phyloP scores from a whole-genome alignment of 2,888 invertebrate species.

The Scaptomyza caliginosa region DNA sequence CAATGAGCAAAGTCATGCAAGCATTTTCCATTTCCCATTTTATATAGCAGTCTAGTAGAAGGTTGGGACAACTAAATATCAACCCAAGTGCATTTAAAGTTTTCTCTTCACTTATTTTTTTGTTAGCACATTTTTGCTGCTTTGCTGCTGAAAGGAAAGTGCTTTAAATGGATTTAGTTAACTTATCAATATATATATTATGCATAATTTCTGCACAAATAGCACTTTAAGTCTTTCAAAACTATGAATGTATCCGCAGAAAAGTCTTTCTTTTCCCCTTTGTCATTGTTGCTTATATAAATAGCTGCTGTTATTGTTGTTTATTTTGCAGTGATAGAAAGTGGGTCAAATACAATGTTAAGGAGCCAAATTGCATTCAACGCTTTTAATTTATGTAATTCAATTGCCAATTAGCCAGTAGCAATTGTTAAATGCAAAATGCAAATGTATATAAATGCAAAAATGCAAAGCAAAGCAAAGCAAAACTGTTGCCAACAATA shows the following conservation, averaged over 20 bases:
- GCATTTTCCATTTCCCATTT: conserved; percentile 49
- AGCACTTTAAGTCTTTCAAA: too few relatives aligned
- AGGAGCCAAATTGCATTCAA: conserved; percentile 55
- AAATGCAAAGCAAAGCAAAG: conserved; percentile 4
- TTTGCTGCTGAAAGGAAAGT: background rate
- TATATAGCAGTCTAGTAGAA: conserved; percentile 16
- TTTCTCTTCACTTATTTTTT: conserved; percentile 2
- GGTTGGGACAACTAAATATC: conserved; percentile 12
- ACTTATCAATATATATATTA: too few relatives aligned
- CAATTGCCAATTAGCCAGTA: conserved; percentile 65
- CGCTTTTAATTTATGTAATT: conserved; percentile 64
- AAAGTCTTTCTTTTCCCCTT: too few relatives aligned
- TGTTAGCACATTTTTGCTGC: conserved; percentile 1
- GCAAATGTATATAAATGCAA: conserved; percentile 16
- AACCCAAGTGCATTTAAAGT: conserved; percentile 21
- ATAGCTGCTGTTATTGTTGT: background rate
- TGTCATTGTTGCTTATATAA: conserved; percentile 8
- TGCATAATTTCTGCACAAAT: too few relatives aligned
- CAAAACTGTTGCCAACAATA: conserved; percentile 9
- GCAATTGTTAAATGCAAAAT: conserved; percentile 5
- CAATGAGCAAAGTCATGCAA: conserved; percentile 58
- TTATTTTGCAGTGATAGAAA: conserved; percentile 18
- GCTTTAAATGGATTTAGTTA: background rate
- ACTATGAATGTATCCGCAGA: too few relatives aligned
- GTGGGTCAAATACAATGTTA: conserved; percentile 59